Base-by-base conservation (phyloP, 2,888 invertebrate species). In the Anoplius nigerrimus region DNA sequence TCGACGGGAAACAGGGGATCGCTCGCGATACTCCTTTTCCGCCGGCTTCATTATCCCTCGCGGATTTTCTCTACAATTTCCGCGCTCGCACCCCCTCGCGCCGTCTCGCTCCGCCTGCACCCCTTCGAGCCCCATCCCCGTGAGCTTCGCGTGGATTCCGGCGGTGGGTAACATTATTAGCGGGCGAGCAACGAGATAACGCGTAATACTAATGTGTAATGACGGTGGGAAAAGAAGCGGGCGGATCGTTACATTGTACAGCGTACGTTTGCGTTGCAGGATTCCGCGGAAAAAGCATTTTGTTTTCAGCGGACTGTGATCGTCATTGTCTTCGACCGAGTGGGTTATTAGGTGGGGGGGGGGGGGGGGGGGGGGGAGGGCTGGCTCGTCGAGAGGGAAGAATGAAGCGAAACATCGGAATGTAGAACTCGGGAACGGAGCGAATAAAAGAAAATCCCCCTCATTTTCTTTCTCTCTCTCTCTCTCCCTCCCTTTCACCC, bases 311-410 rank as follows among this genome's bases (percentile, higher is more conserved):
- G 13, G 48, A 48, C 48, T 16, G 60, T 62, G 62, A 68, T 61
- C 24, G 20, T 16, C 2, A 24, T 64, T 63, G 65, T 70, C 73
- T 74, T 56, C 56, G 42, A 56, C 62, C 48, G 57, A 46, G 51
- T 65, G 56, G 53, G 43, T 68, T 48, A 51, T 61, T 57, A 52
- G 58, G 54, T n/a, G n/a, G n/a, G n/a, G n/a, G n/a, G n/a, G n/a
- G n/a, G n/a, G n/a, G n/a, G n/a, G n/a, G n/a, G n/a, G n/a, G n/a
- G n/a, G n/a, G n/a, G n/a, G n/a, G n/a, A n/a, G n/a, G n/a, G n/a
- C n/a, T n/a, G 52, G 61, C 62, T 69, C 57, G 57, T 51, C 68
- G 64, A 66, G 34, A 66, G 52, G 66, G 62, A 70, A 67, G 54
- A n/a, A 69, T 68, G 48, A 56, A 69, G 48, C 59, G 60, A 61